Evolutionary conservation across 2,888 invertebrate species (phyloP), one percentile per base, ranked within the genome.

Genomic region (Pandemis corylana): DNA sequence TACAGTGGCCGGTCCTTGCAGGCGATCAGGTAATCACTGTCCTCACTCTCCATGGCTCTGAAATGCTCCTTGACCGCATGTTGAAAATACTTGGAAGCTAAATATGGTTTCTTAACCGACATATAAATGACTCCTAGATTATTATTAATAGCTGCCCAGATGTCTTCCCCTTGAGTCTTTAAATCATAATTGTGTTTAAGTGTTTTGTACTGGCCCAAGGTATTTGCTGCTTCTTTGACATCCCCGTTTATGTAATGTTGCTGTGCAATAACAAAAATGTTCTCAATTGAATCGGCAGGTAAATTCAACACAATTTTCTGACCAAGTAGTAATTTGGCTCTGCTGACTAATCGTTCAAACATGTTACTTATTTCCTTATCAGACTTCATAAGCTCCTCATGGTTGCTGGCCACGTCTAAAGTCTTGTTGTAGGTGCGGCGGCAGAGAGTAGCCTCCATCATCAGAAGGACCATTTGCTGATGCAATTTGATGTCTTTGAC

Each of bases 41-140:
- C 92, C 41, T 91, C 89, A 87, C 85, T 89, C 69, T 93, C 92
- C 85, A 91, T 89, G 1, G 90, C 90, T 79, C 88, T 91, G 71
- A 94, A 93, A 78, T 97, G 97, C 88, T 97, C 97, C 84, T 96
- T 96, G 5, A 98, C 90, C 66, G 98, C 97, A 90, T 96, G 96
- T 82, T 97, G 96, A 80, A 97, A 96, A 89, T 97, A 97, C 85
- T 97, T 96, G 68, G 96, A 96, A 7, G 97, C 97, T 76, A 98
- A 94, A 89, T 97, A 96, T 65, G 97, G 97, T 91, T 98, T 98
- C 28, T 96, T 96, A 90, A 97, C 95, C 53, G 97, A 96, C 84
- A 97, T 96, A 89, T 98, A 97, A 79, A 97, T 95, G 69, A 97
- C 96, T 63, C 97, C 98, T 84, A 98, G 95, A 84, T 98, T 98